These are phyloP conservation scores for Halictus rubicundus DNA, from an alignment of 1,140 invertebrate species.

Conservation along the genomic window DNA sequence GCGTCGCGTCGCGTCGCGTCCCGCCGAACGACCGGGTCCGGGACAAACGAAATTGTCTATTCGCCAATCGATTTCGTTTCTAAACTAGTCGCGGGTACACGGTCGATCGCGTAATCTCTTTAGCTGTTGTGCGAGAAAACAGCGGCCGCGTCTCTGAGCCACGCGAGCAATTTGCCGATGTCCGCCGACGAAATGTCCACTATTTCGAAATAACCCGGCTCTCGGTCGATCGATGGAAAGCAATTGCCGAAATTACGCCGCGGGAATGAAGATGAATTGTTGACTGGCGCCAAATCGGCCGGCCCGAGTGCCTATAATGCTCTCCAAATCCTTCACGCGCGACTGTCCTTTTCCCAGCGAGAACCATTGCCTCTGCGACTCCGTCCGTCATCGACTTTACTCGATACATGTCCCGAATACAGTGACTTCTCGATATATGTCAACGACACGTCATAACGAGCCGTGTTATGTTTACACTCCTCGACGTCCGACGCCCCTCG, in stretches of 20 bases:
- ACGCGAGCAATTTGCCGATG: conserved; percentile 10
- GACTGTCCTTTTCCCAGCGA: background rate
- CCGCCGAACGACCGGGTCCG: too few species aligned
- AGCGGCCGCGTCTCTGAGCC: background rate
- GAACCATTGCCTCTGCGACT: too few species aligned
- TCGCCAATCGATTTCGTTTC: background rate
- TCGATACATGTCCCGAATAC: too few species aligned
- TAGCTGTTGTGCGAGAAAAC: conserved; percentile 34
- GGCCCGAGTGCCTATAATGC: conserved; percentile 2
- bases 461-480: too few species aligned
- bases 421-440: too few species aligned
- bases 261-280: conserved; percentile 56
- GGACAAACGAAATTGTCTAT: too few species aligned
- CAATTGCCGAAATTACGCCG: conserved; percentile 63
- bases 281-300: conserved; percentile 15
- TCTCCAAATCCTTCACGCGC: background rate
- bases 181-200: background rate
- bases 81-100: background rate
- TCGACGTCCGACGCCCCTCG: too few species aligned
- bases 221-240: conserved; percentile 54
- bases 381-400: too few species aligned
- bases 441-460: too few species aligned
- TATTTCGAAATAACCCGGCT: conserved; percentile 26
- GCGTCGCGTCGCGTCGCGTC: too few species aligned
- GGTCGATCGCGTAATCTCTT: conserved; percentile 47